Conservation (phyloP, 2,797 vertebrate genomes). For the Chiroxiphia lanceolata region DNA sequence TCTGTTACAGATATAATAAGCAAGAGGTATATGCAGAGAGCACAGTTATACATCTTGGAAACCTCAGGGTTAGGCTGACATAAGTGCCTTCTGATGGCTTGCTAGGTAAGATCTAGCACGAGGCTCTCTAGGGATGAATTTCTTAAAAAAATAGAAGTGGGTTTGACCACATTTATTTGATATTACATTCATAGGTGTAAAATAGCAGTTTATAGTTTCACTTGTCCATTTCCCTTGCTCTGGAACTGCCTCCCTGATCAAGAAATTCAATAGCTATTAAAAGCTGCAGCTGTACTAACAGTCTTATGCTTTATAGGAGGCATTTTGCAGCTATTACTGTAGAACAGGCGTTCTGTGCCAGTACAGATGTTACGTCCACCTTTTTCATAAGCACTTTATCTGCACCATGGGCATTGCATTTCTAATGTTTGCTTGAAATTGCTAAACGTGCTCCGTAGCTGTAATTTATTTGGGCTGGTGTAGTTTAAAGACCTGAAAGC, state of each 20-base stretch:
- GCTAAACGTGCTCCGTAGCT: conserved; percentile 22
- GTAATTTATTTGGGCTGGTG: conserved; percentile 55
- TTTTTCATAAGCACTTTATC: conserved; percentile 60
- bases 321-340: conserved; percentile 61
- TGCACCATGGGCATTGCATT: conserved; percentile 55
- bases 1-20: conserved; percentile 14
- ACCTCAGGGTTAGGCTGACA: conserved; percentile 28
- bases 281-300: conserved; percentile 71
- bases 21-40: not conserved
- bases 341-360: conserved; percentile 10
- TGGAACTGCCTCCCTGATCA: conserved; percentile 45
- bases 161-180: conserved; percentile 52
- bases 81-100: conserved; percentile 60
- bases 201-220: conserved; percentile 67
- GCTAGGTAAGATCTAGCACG: not conserved
- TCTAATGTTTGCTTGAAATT: conserved; percentile 36
- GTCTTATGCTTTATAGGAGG: conserved; percentile 46
- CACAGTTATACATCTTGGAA: not conserved
- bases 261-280: conserved; percentile 66
- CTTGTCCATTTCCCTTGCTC: conserved; percentile 62
- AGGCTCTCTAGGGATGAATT: conserved; percentile 35
- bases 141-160: conserved; percentile 45
- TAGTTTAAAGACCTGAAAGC: conserved; percentile 37
- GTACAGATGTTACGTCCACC: conserved; percentile 51
- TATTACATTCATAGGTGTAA: conserved; percentile 66